Evolutionary conservation across 2,113 vertebrate genomes (phyloP), one percentile per base, ranked within the genome.

Genomic region (Trichechus manatus): DNA sequence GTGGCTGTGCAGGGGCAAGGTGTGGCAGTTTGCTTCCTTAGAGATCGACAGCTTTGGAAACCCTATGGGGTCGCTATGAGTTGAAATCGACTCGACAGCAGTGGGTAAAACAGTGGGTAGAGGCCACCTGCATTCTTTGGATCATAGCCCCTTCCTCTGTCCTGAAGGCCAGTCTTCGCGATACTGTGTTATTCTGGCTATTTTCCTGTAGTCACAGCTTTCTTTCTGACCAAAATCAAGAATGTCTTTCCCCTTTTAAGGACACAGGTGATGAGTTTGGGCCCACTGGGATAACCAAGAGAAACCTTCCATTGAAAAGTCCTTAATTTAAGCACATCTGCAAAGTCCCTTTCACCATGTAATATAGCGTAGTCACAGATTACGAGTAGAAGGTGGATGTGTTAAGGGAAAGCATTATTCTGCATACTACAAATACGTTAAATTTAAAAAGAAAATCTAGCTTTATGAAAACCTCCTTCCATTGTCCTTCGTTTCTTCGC

Each of bases 251-350:
- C 33, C 39, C 36, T 56, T 63, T 47, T n/a, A 42, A 59, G 13
- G 53, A 53, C 42, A 56, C 53, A 19, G 0, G 11, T 42, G 36
- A 91, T 53, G 1, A 44, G 9, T 31, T 0, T 17, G 13, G 39
- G 50, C 33, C 14, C 39, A 36, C 3, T 7, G 20, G 53, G 39
- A 47, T 47, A n/a, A 68, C 47, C 29, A 53, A 50, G 39, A 47
- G 3, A 33, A 4, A 82, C 2, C 5, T 13, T 8, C 23, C 13
- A 29, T 27, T 42, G 50, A 6, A 7, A 0, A 39, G 47, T 15
- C 27, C 83, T 77, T 72, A n/a, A 74, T 6, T 59, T 61, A 22
- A 42, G 59, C 11, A 2, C 39, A 56, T 19, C 87, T 66, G 50
- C 80, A 22, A 92, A 86, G 64, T 82, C 31, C 50, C 14, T 39